phyloP scores from a whole-genome alignment of 1,140 invertebrate genomes.

The Drosophila pruinosa region DNA sequence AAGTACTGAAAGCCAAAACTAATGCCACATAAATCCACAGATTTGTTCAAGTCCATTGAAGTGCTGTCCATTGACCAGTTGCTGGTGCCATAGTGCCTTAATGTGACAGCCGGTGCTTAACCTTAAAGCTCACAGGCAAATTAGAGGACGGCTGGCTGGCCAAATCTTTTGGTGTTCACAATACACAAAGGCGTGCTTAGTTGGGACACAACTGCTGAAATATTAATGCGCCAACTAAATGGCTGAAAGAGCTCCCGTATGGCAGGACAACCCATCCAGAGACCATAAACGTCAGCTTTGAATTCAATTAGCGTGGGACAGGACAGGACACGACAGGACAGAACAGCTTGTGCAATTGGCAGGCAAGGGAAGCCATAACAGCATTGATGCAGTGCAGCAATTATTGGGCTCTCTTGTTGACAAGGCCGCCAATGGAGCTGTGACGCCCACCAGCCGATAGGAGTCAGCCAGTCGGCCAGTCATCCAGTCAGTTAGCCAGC shows the following conservation, averaged over 20 bases:
- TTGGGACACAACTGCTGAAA: constrained; percentile 53
- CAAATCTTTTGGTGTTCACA: constrained; percentile 40
- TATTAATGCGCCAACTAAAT: constrained; percentile 54
- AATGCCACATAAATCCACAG: constrained; percentile 69
- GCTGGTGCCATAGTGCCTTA: constrained; percentile 5
- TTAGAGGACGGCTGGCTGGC: constrained; percentile 32
- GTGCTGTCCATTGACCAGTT: constrained; percentile 11
- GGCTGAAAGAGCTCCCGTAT: not conserved
- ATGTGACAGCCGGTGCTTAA: constrained; percentile 51
- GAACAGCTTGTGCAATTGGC: not conserved
- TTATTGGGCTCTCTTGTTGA: constrained; percentile 55
- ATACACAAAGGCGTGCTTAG: constrained; percentile 52
- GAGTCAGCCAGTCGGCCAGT: not conserved
- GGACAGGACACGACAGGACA: not conserved
- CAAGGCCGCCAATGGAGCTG: constrained; percentile 39
- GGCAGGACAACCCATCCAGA: constrained; percentile 4
- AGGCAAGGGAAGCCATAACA: not conserved
- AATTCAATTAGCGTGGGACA: constrained; percentile 59
- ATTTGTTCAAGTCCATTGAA: constrained; percentile 61
- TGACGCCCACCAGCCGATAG: not conserved
- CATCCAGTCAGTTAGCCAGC: not conserved
- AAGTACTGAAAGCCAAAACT: constrained; percentile 38
- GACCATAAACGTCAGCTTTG: constrained; percentile 41
- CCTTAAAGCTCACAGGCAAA: constrained; percentile 55
- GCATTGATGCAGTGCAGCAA: constrained; percentile 51